A percentile compares a stretch with the other conserved stretches of the same genome.
phyloP scores from a whole-genome alignment of 1,140 invertebrate species.

The Matsumurasca onukii region DNA sequence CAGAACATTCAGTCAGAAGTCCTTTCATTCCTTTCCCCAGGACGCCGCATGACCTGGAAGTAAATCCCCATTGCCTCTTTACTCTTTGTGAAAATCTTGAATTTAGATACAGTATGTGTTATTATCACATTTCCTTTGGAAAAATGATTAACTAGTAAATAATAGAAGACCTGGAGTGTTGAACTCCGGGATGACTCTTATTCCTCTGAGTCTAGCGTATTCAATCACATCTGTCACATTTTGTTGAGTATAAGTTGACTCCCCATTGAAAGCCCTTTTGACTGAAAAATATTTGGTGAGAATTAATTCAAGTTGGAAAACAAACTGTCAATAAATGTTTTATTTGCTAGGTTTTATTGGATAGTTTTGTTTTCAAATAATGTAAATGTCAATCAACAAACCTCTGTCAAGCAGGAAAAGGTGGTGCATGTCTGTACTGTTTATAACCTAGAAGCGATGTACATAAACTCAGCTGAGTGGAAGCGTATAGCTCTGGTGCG shows the following conservation, averaged over 20 bases:
- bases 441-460: constrained; percentile 5
- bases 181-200: constrained; percentile 88
- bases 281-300: constrained; percentile 54
- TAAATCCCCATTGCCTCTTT: no score
- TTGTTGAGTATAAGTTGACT: constrained; percentile 62
- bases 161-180: constrained; percentile 85
- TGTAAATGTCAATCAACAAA: constrained; percentile 83
- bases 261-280: constrained; percentile 66
- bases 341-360: no score
- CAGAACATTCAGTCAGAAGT: no score
- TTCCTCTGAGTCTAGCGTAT: constrained; percentile 77
- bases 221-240: constrained; percentile 70
- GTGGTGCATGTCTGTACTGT: constrained; percentile 53
- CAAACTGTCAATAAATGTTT: no score
- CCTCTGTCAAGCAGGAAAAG: constrained; percentile 77
- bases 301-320: no score
- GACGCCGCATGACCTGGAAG: no score
- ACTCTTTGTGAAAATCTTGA: no score
- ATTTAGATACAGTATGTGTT: no score
- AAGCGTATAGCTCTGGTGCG: constrained; percentile 74
- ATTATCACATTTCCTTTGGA: no score
- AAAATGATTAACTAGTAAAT: no score
- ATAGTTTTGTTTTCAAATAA: no score
- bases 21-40: no score
- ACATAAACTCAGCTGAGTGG: constrained; percentile 68